These are phyloP conservation scores for Tylochromis polylepis DNA, from an alignment of 2,113 vertebrate genomes.

Conservation along the genomic window DNA sequence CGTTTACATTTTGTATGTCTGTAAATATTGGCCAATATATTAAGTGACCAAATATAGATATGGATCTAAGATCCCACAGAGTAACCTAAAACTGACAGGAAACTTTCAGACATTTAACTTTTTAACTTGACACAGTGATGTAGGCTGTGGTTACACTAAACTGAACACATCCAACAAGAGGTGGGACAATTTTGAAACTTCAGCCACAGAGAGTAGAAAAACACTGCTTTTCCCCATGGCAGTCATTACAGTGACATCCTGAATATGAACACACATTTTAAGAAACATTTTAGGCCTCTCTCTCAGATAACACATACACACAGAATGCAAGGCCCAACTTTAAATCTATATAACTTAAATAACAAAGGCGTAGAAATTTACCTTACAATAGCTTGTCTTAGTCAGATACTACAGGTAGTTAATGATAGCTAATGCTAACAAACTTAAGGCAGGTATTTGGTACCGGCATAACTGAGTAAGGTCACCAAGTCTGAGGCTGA, in stretches of 20 bases:
- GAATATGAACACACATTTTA: background rate
- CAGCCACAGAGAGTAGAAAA: background rate
- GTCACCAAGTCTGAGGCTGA: background rate
- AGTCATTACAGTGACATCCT: background rate
- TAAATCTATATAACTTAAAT: background rate
- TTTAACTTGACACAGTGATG: background rate
- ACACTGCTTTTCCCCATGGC: background rate
- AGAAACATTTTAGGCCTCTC: background rate
- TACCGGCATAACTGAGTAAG: background rate
- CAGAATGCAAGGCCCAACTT: background rate
- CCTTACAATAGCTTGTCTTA: background rate
- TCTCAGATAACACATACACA: background rate
- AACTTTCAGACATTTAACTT: background rate
- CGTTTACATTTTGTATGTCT: background rate
- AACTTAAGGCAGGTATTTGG: background rate
- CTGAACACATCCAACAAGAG: background rate
- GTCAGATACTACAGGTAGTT: background rate
- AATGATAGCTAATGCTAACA: background rate
- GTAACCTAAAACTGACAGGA: background rate
- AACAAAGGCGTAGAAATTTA: background rate
- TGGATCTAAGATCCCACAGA: fast-evolving
- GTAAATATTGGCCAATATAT: background rate
- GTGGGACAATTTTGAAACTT: background rate
- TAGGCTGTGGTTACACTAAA: background rate
- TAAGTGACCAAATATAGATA: background rate